Conservation (phyloP, 2,113 vertebrate genomes). For the mouse (Mus musculus) region DNA sequence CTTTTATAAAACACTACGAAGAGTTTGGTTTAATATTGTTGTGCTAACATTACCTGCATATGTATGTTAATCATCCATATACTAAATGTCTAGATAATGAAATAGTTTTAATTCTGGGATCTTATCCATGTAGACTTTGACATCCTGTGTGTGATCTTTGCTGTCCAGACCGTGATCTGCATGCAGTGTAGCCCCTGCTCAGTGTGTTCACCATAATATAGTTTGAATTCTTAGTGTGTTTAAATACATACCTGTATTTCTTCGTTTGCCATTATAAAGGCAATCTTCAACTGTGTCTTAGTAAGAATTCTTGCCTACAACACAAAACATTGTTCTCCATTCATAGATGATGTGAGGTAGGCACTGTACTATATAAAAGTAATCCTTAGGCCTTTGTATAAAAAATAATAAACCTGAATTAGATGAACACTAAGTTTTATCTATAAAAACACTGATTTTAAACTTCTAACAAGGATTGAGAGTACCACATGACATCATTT, state of each 20-base stretch:
- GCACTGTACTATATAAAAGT: not conserved
- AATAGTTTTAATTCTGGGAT: not conserved
- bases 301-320: not conserved
- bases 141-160: not conserved
- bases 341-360: not conserved
- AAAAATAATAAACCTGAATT: not conserved
- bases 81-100: no score
- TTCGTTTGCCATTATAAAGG: not conserved
- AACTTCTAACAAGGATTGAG: not conserved
- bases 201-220: not conserved
- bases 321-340: not conserved
- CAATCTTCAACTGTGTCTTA: not conserved
- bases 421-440: conserved; percentile 43
- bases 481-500: not conserved
- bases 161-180: not conserved
- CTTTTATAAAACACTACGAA: not conserved
- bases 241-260: not conserved
- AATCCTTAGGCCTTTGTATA: not conserved
- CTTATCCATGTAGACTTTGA: not conserved
- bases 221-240: not conserved
- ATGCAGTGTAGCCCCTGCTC: not conserved
- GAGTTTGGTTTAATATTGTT: not conserved
- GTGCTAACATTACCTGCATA: no score
- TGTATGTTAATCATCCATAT: no score
- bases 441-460: not conserved